Evolutionary conservation across 2,113 vertebrate species (phyloP).

Genomic region (Proteles cristata): DNA sequence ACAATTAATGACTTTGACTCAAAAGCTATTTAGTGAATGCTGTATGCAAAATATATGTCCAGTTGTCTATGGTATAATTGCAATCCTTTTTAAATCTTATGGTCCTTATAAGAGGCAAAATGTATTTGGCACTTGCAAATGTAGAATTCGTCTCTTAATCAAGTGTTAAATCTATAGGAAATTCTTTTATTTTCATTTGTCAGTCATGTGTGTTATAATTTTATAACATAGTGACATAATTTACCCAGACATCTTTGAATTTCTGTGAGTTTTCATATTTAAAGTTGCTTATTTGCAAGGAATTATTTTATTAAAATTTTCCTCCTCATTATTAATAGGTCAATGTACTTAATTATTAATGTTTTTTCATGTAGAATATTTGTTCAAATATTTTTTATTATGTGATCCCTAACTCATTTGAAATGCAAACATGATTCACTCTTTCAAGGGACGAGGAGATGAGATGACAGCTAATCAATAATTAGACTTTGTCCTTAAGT

Average conservation of each 20-base stretch:
- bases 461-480: conserved; percentile 80
- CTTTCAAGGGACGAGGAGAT: conserved; percentile 45
- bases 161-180: not conserved
- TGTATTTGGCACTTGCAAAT: not conserved
- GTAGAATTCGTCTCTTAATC: not conserved
- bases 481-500: conserved; percentile 70
- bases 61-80: not conserved
- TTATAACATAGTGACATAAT: not conserved
- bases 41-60: not conserved
- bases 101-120: not conserved
- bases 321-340: not conserved
- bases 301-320: not conserved
- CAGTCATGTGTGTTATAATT: not conserved
- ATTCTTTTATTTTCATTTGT: not conserved
- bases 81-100: not conserved
- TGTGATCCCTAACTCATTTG: conserved; percentile 38
- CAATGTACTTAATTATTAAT: not conserved
- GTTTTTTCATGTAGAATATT: not conserved
- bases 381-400: conserved; percentile 37
- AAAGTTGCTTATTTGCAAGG: not conserved
- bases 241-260: not conserved
- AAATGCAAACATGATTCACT: conserved; percentile 45
- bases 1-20: not conserved
- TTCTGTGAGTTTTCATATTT: not conserved
- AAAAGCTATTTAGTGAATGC: not conserved